phyloP scores from a whole-genome alignment of 1,140 invertebrate species.

The Chymomyza costata region DNA sequence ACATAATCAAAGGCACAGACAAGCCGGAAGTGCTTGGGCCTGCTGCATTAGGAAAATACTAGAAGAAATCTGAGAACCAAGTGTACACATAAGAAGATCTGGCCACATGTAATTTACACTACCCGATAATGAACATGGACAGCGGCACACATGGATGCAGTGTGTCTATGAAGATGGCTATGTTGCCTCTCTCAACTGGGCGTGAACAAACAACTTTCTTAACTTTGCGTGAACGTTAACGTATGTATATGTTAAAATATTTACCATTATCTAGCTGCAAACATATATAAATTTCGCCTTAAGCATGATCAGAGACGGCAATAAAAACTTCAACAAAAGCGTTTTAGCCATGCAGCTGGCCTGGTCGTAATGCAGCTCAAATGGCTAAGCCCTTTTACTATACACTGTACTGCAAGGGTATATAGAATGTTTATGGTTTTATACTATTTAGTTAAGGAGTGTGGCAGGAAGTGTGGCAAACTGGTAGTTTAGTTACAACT shows the following conservation, averaged over 20 bases:
- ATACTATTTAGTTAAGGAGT: too few relatives aligned
- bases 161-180: slow-evolving; percentile 4
- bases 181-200: slow-evolving; percentile 31
- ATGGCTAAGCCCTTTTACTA: slow-evolving; percentile 20
- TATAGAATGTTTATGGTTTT: too few relatives aligned
- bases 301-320: slow-evolving; percentile 41
- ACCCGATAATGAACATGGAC: too few relatives aligned
- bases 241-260: slow-evolving; percentile 54
- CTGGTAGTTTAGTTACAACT: too few relatives aligned
- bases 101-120: neutral
- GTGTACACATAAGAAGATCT: neutral
- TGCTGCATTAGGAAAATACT: slow-evolving; percentile 4
- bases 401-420: too few relatives aligned
- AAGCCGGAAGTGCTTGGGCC: slow-evolving; percentile 24
- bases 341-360: neutral
- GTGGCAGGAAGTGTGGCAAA: too few relatives aligned
- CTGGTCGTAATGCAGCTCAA: neutral
- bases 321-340: slow-evolving; percentile 59
- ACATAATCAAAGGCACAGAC: slow-evolving; percentile 36
- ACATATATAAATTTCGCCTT: slow-evolving; percentile 40
- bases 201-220: slow-evolving; percentile 61
- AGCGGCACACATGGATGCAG: too few relatives aligned
- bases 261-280: slow-evolving; percentile 54
- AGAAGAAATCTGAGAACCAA: neutral
- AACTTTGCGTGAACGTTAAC: slow-evolving; percentile 35